A percentile compares a stretch with the other conserved stretches of the same genome.
Conservation (phyloP, 2,113 vertebrate species). For the Solea senegalensis region DNA sequence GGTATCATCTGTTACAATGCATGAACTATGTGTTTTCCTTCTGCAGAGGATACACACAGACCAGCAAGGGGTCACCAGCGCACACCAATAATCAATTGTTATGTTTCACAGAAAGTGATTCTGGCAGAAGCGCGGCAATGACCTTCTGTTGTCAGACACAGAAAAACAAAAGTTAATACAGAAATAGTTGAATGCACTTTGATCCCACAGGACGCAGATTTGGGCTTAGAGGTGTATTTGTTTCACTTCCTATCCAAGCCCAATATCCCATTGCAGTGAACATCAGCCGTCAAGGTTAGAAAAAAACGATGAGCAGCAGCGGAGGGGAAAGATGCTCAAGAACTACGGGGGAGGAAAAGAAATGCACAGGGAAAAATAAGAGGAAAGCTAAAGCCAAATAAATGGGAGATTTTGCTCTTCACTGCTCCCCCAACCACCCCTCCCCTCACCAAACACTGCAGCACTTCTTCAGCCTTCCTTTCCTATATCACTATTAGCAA, state of each 20-base stretch:
- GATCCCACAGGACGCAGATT: conserved; percentile 42
- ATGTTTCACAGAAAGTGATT: conserved; percentile 16
- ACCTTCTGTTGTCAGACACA: conserved; percentile 23
- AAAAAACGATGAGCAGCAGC: neutral
- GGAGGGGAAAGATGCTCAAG: too few species aligned
- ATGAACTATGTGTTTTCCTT: conserved; percentile 13
- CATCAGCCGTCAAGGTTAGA: conserved; percentile 65
- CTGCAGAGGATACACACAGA: neutral
- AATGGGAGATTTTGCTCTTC: conserved; percentile 15
- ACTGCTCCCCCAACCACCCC: neutral
- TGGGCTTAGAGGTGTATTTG: conserved; percentile 29
- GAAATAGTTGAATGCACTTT: conserved; percentile 14
- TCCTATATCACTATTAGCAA: conserved; percentile 35
- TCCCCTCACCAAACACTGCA: conserved; percentile 39
- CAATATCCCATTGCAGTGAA: conserved; percentile 42
- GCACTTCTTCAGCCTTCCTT: neutral
- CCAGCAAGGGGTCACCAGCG: conserved; percentile 12
- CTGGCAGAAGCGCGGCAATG: neutral
- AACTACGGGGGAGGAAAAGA: conserved; percentile 11
- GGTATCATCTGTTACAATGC: conserved; percentile 33
- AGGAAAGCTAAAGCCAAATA: conserved; percentile 25
- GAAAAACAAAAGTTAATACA: conserved; percentile 13
- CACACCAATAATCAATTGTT: conserved; percentile 51
- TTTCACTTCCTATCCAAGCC: conserved; percentile 29
- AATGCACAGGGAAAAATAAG: neutral